Conservation (phyloP, 2,797 vertebrate genomes). For the Selene dorsalis region DNA sequence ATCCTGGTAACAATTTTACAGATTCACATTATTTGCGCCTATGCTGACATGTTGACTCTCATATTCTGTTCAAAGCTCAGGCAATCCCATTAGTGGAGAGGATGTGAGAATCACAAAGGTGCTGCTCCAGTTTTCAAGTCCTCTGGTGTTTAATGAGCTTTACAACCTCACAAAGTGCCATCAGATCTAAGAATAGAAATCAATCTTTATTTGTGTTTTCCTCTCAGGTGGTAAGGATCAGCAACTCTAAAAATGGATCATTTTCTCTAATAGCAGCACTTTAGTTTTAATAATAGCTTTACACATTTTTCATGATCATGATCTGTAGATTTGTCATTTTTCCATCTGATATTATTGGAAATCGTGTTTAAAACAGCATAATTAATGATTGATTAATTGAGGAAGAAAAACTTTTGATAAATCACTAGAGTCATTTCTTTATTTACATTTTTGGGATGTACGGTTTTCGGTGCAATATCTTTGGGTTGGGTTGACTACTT, state of each 20-base stretch:
- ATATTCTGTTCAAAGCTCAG: slow-evolving; percentile 24
- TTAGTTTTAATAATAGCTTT: background rate
- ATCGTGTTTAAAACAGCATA: background rate
- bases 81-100: slow-evolving; percentile 10
- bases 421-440: background rate
- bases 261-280: background rate
- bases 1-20: background rate
- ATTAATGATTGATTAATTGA: background rate
- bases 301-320: background rate
- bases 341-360: background rate
- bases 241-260: background rate
- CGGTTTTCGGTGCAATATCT: background rate
- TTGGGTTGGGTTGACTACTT: too few relatives aligned
- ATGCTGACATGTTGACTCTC: slow-evolving; percentile 23
- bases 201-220: background rate
- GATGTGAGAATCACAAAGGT: slow-evolving; percentile 26
- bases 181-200: slow-evolving; percentile 23
- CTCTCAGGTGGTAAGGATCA: background rate
- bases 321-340: background rate
- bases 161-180: slow-evolving; percentile 17
- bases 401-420: background rate
- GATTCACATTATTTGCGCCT: background rate
- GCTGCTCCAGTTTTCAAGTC: slow-evolving; percentile 39
- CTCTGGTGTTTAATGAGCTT: slow-evolving; percentile 47
- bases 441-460: background rate